These are phyloP conservation scores for Clepsis dumicolana DNA, from an alignment of 2,888 invertebrate genomes.

Conservation along the genomic window DNA sequence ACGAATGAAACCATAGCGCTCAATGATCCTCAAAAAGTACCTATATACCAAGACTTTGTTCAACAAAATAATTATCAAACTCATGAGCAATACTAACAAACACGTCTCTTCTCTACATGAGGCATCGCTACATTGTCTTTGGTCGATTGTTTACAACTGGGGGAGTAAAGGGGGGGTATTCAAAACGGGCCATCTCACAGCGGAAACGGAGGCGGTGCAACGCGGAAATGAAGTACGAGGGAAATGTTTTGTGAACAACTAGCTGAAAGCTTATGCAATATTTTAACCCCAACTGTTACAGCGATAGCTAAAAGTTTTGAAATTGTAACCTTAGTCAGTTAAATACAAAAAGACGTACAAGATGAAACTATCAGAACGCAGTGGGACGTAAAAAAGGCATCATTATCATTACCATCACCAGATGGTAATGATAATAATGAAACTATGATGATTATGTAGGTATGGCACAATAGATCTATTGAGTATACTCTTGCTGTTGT, in stretches of 20 bases:
- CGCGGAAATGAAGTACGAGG: slow-evolving; percentile 36
- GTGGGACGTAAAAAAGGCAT: no score
- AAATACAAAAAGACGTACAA: no score
- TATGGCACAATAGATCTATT: no score
- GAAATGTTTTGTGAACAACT: slow-evolving; percentile 32
- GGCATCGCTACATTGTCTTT: slow-evolving; percentile 6
- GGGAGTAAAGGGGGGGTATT: slow-evolving; percentile 25
- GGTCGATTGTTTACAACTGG: slow-evolving; percentile 13
- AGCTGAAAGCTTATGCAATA: neutral
- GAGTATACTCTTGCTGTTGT: no score
- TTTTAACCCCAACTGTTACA: neutral
- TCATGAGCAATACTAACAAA: neutral
- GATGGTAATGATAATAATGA: no score
- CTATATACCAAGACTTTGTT: neutral
- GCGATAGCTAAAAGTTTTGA: neutral
- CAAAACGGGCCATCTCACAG: slow-evolving; percentile 39
- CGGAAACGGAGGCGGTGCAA: slow-evolving; percentile 22
- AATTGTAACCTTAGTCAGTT: neutral
- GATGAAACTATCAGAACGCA: no score
- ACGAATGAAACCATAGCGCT: neutral
- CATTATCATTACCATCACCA: no score
- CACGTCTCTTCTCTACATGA: neutral
- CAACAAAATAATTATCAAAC: neutral
- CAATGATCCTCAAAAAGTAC: neutral
- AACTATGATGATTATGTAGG: no score